Conservation (phyloP, 2,888 invertebrate genomes). For the Conistra vaccinii region DNA sequence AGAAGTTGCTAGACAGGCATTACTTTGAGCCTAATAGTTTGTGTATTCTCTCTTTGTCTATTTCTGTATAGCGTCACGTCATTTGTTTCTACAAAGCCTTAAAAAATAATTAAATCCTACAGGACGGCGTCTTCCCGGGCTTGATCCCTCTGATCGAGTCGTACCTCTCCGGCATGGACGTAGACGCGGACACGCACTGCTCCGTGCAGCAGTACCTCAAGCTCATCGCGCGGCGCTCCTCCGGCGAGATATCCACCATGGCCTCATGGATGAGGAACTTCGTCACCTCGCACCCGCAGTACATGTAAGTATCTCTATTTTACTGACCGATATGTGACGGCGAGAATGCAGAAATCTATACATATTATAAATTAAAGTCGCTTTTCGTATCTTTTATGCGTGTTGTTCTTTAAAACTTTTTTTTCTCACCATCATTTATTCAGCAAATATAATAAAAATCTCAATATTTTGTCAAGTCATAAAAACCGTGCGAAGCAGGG, state of each 20-base stretch:
- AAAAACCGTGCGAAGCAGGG: no score
- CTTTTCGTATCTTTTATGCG: no score
- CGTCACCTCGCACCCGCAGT: conserved; percentile 96
- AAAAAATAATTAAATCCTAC: conserved; percentile 10
- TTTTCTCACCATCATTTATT: no score
- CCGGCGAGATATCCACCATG: conserved; percentile 97
- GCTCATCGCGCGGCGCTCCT: conserved; percentile 96
- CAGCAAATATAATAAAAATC: no score
- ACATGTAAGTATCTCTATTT: conserved; percentile 81
- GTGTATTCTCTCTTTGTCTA: neutral
- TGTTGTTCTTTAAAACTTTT: no score
- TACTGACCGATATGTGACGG: no score
- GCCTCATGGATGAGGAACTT: conserved; percentile 98
- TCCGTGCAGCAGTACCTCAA: conserved; percentile 99
- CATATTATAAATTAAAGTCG: no score
- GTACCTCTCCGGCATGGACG: conserved; percentile 98
- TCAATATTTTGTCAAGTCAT: no score
- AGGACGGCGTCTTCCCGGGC: conserved; percentile 98
- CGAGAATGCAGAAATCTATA: no score
- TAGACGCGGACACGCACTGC: conserved; percentile 99
- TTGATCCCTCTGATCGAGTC: conserved; percentile 98
- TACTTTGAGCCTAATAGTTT: neutral
- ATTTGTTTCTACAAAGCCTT: neutral
- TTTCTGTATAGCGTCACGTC: neutral
- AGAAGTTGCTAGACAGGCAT: neutral